Conservation (phyloP, 2,797 vertebrate species). For the Tokudaia tokunoshimensis region DNA sequence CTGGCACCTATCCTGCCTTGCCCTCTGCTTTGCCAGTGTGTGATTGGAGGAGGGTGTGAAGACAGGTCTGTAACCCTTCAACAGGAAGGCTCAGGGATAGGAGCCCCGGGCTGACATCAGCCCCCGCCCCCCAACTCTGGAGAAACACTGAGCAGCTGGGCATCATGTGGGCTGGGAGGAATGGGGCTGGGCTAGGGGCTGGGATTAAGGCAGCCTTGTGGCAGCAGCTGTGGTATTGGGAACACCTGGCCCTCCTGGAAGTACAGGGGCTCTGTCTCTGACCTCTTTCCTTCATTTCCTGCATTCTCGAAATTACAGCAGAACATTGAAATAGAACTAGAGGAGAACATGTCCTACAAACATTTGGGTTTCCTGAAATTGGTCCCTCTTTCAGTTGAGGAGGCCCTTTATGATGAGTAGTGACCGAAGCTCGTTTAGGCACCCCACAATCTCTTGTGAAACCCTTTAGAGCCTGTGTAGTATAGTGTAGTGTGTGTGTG, state of each 20-base stretch:
- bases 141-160: constrained; percentile 69
- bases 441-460: neutral
- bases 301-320: constrained; percentile 55
- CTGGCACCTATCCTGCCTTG: constrained; percentile 48
- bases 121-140: neutral
- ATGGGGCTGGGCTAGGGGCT: constrained; percentile 56
- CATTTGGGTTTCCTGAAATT: neutral
- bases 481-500: neutral
- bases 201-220: constrained; percentile 66
- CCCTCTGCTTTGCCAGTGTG: neutral
- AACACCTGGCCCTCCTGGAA: constrained; percentile 70
- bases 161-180: constrained; percentile 56
- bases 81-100: constrained; percentile 17
- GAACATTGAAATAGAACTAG: neutral
- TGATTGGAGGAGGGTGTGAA: neutral
- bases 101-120: constrained; percentile 14
- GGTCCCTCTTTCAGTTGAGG: neutral
- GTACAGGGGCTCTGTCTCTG: neutral
- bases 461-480: neutral
- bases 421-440: neutral
- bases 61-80: neutral
- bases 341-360: neutral
- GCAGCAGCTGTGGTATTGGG: constrained; percentile 70
- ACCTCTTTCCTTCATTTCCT: constrained; percentile 49
- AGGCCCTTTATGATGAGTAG: neutral